Percentiles rank a stretch among this genome's conserved stretches.
These are phyloP conservation scores for Eulithis prunata DNA, from an alignment of 2,888 invertebrate species.

Conservation along the genomic window DNA sequence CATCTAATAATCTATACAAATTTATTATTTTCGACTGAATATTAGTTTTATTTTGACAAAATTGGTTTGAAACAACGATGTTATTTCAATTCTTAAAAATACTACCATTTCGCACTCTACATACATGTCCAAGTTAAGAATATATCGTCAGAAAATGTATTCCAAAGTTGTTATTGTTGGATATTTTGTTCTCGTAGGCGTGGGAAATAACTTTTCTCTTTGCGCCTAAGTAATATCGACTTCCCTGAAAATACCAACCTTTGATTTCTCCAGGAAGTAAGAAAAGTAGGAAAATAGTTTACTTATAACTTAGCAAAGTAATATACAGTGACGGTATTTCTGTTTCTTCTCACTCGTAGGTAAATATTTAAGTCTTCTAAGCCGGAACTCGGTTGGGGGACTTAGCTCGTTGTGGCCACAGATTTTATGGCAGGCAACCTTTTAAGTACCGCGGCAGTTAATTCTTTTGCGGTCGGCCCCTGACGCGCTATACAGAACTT, in stretches of 20 bases:
- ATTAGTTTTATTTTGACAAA: neutral
- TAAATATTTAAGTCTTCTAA: constrained; percentile 27
- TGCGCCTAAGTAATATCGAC: constrained; percentile 25
- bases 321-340: constrained; percentile 14
- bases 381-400: constrained; percentile 14
- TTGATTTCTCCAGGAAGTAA: constrained; percentile 20
- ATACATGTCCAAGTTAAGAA: neutral
- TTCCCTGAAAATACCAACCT: constrained; percentile 20
- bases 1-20: constrained; percentile 6
- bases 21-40: neutral
- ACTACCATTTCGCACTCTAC: neutral
- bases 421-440: constrained; percentile 18
- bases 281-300: constrained; percentile 22
- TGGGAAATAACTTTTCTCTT: constrained; percentile 27
- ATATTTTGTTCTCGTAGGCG: constrained; percentile 9
- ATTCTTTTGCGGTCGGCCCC: neutral
- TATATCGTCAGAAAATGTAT: neutral
- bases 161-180: constrained; percentile 23
- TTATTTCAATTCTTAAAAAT: no score
- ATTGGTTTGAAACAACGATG: neutral
- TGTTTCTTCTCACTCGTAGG: constrained; percentile 9
- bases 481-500: neutral
- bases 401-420: constrained; percentile 14
- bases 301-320: constrained; percentile 18
- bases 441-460: constrained; percentile 4